Conservation (phyloP, 1,140 invertebrate genomes). For the Lysiphlebus fabarum region DNA sequence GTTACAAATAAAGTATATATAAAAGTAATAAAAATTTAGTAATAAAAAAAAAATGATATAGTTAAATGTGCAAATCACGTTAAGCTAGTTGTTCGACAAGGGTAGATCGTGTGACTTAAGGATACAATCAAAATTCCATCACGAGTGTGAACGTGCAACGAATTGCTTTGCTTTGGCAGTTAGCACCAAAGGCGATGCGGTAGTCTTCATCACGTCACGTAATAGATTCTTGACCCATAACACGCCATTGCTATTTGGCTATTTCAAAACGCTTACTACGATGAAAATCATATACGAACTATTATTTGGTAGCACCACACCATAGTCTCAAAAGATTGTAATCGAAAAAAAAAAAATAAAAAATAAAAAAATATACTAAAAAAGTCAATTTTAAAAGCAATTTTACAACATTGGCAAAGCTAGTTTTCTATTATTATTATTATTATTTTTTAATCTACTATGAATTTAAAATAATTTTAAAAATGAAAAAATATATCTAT, state of each 20-base stretch:
- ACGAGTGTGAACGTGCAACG: conserved; percentile 27
- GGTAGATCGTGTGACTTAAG: conserved; percentile 23
- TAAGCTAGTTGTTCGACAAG: conserved; percentile 23
- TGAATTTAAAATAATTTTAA: too few species aligned
- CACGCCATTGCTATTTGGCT: conserved; percentile 23
- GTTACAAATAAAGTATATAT: background rate
- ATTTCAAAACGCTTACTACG: background rate
- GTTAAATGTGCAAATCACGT: conserved; percentile 24
- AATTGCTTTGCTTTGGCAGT: conserved; percentile 27
- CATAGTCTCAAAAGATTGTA: too few species aligned
- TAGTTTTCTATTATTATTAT: too few species aligned
- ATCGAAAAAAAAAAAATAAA: too few species aligned
- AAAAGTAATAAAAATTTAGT: too few species aligned
- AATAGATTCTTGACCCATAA: conserved; percentile 33
- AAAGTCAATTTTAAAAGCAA: too few species aligned
- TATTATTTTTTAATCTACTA: too few species aligned
- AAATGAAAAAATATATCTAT: too few species aligned
- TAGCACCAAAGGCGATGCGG: conserved; percentile 27
- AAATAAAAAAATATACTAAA: too few species aligned
- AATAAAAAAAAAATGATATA: background rate
- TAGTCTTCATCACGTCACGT: conserved; percentile 15
- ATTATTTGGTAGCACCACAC: too few species aligned
- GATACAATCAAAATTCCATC: conserved; percentile 29
- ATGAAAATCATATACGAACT: background rate
- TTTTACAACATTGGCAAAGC: too few species aligned